These are phyloP conservation scores for Calameuta idolon DNA, from an alignment of 2,888 invertebrate genomes.

Conservation along the genomic window DNA sequence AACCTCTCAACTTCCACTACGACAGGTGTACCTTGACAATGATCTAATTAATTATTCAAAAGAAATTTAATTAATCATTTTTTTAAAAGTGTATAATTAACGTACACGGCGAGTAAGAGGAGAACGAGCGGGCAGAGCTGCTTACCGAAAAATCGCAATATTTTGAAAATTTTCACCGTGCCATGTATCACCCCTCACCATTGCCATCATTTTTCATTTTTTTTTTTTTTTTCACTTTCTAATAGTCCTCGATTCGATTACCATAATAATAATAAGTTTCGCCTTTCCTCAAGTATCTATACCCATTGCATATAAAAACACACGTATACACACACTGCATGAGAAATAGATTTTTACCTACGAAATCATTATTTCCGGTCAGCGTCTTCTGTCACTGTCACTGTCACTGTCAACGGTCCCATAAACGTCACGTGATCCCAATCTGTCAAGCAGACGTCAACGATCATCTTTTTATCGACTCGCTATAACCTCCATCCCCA, in stretches of 20 bases:
- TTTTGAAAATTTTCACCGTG: neutral
- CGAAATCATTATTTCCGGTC: conserved; percentile 17
- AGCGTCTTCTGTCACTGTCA: neutral
- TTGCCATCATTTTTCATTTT: conserved; percentile 1
- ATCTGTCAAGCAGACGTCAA: neutral
- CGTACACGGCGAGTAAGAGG: neutral
- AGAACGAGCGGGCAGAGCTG: conserved; percentile 34
- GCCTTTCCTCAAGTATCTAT: conserved; percentile 31
- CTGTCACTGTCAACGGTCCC: neutral
- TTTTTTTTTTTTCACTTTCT: conserved; percentile 22
- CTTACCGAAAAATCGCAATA: conserved; percentile 20
- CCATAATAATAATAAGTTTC: conserved; percentile 41
- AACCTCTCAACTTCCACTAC: too few relatives aligned
- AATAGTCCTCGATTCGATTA: conserved; percentile 35
- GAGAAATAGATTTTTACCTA: conserved; percentile 49
- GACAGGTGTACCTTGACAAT: too few relatives aligned
- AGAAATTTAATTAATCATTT: too few relatives aligned
- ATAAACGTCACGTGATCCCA: neutral
- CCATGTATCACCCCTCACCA: neutral
- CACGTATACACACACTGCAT: conserved; percentile 52
- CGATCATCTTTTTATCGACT: neutral
- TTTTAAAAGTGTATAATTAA: too few relatives aligned
- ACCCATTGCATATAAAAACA: conserved; percentile 50
- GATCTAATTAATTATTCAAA: too few relatives aligned
- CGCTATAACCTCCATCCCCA: neutral